Conservation (phyloP, 1,140 invertebrate genomes). For the Temnothorax nylanderi region DNA sequence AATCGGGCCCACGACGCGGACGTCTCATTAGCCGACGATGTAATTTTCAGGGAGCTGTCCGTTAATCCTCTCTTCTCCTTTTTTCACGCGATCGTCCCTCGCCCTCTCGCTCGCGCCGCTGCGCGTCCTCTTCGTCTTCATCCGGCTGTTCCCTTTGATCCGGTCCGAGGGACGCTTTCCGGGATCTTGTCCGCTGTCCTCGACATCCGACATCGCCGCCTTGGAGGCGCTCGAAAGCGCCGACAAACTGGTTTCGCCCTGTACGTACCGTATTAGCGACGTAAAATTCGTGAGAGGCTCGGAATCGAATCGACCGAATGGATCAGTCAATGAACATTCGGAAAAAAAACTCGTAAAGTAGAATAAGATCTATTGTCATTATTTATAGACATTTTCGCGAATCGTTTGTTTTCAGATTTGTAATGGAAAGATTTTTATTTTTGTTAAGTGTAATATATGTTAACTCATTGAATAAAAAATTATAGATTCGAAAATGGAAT, state of each 20-base stretch:
- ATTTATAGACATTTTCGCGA: too few relatives aligned
- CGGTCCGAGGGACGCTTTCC: slow-evolving; percentile 70
- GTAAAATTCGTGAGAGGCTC: slow-evolving; percentile 72
- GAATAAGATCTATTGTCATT: not conserved
- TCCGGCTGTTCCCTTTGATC: slow-evolving; percentile 69
- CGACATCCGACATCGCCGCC: slow-evolving; percentile 61
- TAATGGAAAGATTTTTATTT: not conserved
- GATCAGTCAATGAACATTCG: slow-evolving; percentile 43
- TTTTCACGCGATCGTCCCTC: slow-evolving; percentile 53
- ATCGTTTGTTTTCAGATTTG: not conserved
- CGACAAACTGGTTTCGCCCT: slow-evolving; percentile 80
- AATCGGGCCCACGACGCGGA: slow-evolving; percentile 8
- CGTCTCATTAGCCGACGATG: slow-evolving; percentile 62
- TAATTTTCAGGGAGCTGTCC: slow-evolving; percentile 63
- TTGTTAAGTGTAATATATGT: not conserved
- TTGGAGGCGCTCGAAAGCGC: slow-evolving; percentile 64
- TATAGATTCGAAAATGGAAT: not conserved
- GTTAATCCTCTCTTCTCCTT: slow-evolving; percentile 56
- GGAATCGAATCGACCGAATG: slow-evolving; percentile 47
- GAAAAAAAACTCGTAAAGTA: not conserved
- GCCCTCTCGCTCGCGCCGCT: slow-evolving; percentile 41
- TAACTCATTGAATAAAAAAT: not conserved
- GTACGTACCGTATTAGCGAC: slow-evolving; percentile 72
- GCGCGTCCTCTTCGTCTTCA: slow-evolving; percentile 27
- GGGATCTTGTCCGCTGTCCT: slow-evolving; percentile 66